Conservation (phyloP, 2,113 vertebrate species). For the Asarcornis scutulata region DNA sequence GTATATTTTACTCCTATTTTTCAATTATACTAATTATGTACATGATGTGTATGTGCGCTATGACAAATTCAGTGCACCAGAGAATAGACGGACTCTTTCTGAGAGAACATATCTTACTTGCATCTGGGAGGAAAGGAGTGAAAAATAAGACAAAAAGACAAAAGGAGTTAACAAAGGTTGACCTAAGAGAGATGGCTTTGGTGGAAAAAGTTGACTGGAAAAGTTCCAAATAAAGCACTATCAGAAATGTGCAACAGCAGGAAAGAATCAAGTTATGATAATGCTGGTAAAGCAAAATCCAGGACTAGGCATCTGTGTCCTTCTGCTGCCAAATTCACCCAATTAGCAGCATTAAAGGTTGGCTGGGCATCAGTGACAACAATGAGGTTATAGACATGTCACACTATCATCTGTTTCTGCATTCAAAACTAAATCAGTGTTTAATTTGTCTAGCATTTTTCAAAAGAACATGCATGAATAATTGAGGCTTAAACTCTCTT, state of each 20-base stretch:
- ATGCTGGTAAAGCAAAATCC: not conserved
- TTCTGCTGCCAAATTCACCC: conserved; percentile 12
- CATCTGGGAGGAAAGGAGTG: not conserved
- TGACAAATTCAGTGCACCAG: not conserved
- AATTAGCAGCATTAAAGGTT: not conserved
- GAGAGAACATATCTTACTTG: not conserved
- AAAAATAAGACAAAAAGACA: not conserved
- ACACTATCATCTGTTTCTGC: not conserved
- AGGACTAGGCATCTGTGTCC: not conserved
- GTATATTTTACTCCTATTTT: not conserved
- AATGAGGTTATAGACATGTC: not conserved
- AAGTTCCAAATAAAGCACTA: not conserved
- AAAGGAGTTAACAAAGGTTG: not conserved
- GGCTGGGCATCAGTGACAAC: not conserved
- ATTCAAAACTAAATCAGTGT: not conserved
- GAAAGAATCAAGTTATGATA: not conserved
- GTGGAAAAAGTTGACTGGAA: not conserved
- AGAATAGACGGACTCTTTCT: not conserved
- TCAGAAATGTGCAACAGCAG: not conserved
- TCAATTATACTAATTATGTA: not conserved
- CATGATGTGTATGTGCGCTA: not conserved
- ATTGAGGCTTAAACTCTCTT: not conserved
- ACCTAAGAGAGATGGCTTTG: not conserved
- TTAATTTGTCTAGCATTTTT: not conserved
- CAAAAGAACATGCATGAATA: not conserved